Evolutionary conservation across 2,888 invertebrate genomes (phyloP), one percentile per base, ranked within the genome.

Genomic region (Acrobasis suavella): DNA sequence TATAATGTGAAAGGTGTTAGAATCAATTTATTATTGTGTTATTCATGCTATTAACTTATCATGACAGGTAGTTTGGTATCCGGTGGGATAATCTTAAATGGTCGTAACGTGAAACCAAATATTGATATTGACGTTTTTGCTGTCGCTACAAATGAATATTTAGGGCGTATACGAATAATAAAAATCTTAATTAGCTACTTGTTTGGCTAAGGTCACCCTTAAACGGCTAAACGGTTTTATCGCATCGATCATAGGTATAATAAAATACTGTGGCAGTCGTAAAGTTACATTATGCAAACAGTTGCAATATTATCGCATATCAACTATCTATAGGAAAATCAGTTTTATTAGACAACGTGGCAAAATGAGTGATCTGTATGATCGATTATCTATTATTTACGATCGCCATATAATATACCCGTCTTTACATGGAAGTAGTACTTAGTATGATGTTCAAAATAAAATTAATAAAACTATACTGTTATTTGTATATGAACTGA

Each of bases 131-230:
- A 10, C 39, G 39, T 56, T 56, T 56, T 16, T 56, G 14, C 37
- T 17, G 22, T 56, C 14, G 10, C 46, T 22, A 14, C 17, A 46
- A n/a, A 46, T 56, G 42, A 56, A 46, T 56, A 42, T 22, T 56
- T 42, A 56, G 17, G 42, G 22, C 14, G 42, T 46, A 56, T 42
- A 42, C 12, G 16, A 42, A 42, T 16, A 56, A 14, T 14, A 46
- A 56, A 56, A 56, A 42, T 17, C 56, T 56, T 56, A 46, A 42
- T 56, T 56, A 56, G 46, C 42, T 56, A 56, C 42, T 22, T 56
- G 46, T 39, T 42, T 56, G 17, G 42, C 22, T 46, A 46, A 56
- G 22, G 42, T 42, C 17, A 17, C 39, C 55, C 56, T 42, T 56
- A 56, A 22, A 17, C 38, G 56, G 14, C 38, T 39, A 42, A 42